phyloP scores from a whole-genome alignment of 2,888 invertebrate species.

The Apodemia zela region DNA sequence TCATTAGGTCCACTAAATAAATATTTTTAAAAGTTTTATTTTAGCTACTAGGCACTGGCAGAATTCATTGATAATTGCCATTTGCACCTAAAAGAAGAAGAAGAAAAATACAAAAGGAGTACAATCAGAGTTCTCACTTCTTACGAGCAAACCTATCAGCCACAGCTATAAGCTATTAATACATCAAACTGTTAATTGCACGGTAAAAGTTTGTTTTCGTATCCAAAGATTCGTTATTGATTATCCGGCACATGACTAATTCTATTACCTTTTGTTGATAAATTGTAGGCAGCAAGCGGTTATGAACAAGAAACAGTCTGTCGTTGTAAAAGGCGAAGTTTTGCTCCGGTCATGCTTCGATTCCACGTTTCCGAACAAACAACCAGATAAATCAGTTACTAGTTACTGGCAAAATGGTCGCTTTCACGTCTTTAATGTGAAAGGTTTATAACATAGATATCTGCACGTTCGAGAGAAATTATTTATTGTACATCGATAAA shows the following conservation, averaged over 20 bases:
- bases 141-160: no score
- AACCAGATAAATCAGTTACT: conserved; percentile 20
- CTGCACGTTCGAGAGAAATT: conserved; percentile 4
- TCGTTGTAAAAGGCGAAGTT: conserved; percentile 39
- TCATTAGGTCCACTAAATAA: background rate
- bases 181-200: no score
- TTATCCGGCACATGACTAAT: conserved; percentile 13
- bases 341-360: conserved; percentile 47
- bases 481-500: conserved; percentile 6
- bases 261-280: conserved; percentile 12
- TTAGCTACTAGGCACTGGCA: no score
- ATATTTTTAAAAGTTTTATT: no score
- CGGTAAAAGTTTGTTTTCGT: conserved; percentile 2
- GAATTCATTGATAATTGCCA: no score
- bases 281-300: conserved; percentile 4
- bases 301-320: conserved; percentile 14
- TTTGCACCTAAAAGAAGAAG: no score
- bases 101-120: no score
- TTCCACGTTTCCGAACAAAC: conserved; percentile 23
- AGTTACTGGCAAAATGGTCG: conserved; percentile 23
- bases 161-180: no score
- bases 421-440: conserved; percentile 27
- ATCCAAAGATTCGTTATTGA: conserved; percentile 11
- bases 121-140: no score
- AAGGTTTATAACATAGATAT: conserved; percentile 19